These are phyloP conservation scores for Ceratitis capitata DNA, from an alignment of 1,140 invertebrate genomes.

Conservation along the genomic window DNA sequence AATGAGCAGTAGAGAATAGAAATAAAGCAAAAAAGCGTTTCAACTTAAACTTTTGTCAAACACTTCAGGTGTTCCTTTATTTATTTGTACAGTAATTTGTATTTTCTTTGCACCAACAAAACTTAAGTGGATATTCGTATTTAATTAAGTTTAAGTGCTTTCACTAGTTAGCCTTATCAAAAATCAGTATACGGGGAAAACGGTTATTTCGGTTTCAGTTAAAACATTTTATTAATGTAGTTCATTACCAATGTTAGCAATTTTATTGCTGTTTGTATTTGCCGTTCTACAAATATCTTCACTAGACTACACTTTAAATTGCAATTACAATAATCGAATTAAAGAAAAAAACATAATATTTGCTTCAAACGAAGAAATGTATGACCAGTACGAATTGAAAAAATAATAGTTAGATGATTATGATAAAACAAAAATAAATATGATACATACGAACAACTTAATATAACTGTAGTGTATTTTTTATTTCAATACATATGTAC, in stretches of 20 bases:
- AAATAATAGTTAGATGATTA: not conserved
- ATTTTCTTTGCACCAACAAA: not conserved
- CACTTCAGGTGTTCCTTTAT: not conserved
- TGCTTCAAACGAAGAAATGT: not conserved
- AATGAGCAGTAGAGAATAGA: not conserved
- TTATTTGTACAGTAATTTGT: constrained; percentile 2
- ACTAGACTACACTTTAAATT: not conserved
- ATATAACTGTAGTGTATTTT: too few relatives aligned
- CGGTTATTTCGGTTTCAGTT: not conserved
- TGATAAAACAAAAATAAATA: not conserved
- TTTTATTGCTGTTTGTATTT: not conserved
- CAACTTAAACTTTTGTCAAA: not conserved
- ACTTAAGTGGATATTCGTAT: constrained; percentile 20
- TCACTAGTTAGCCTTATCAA: constrained; percentile 30
- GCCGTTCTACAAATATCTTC: not conserved
- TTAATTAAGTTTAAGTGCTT: constrained; percentile 36
- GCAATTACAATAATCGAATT: not conserved
- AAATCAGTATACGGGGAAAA: not conserved
- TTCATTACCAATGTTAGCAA: not conserved
- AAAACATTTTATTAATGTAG: not conserved
- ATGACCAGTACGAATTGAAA: not conserved
- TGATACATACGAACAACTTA: too few relatives aligned
- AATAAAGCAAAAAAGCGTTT: not conserved
- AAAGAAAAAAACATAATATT: not conserved
- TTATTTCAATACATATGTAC: not conserved